Conservation (phyloP, 2,797 vertebrate genomes). For the Neosilurus mollespiculum region DNA sequence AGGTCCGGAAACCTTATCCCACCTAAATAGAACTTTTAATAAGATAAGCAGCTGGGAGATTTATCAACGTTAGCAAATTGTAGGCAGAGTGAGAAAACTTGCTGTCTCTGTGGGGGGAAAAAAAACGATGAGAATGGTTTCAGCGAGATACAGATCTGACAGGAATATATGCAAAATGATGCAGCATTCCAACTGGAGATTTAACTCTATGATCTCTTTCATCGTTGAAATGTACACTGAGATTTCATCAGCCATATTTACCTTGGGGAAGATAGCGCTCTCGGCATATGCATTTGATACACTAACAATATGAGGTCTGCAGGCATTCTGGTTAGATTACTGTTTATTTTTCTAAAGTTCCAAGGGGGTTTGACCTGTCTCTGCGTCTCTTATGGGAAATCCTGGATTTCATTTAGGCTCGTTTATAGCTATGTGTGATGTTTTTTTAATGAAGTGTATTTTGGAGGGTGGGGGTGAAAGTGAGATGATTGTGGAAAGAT, state of each 20-base stretch:
- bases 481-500: conserved; percentile 19
- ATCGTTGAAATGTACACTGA: conserved; percentile 51
- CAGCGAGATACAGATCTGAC: conserved; percentile 44
- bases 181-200: conserved; percentile 37
- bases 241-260: conserved; percentile 48
- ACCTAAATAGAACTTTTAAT: background rate
- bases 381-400: conserved; percentile 34
- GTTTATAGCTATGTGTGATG: conserved; percentile 26
- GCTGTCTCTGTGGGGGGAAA: conserved; percentile 13
- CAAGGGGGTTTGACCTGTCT: conserved; percentile 27
- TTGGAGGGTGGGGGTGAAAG: background rate
- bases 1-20: background rate
- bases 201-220: conserved; percentile 29
- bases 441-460: conserved; percentile 46
- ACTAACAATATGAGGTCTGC: conserved; percentile 29
- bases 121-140: conserved; percentile 24
- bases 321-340: conserved; percentile 20
- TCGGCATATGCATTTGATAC: conserved; percentile 23
- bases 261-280: conserved; percentile 33
- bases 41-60: conserved; percentile 12
- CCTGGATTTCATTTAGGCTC: conserved; percentile 2
- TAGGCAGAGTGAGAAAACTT: conserved; percentile 20
- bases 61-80: conserved; percentile 39
- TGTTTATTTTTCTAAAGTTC: conserved; percentile 40
- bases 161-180: conserved; percentile 53